These are phyloP conservation scores for Phaethon lepturus DNA, from an alignment of 2,113 vertebrate species.

Conservation along the genomic window DNA sequence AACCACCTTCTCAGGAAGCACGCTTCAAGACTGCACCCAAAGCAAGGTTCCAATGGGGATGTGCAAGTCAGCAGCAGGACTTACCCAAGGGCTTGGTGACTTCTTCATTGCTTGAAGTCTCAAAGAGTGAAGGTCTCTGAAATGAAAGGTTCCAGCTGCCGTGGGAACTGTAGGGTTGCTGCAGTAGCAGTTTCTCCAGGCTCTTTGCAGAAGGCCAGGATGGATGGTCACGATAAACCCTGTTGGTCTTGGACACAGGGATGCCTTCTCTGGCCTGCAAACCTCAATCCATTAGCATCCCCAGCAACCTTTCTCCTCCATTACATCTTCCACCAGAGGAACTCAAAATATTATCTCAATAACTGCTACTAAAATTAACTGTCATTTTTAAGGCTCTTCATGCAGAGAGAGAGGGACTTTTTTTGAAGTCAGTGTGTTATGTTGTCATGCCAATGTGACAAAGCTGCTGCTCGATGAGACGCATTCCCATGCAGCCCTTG, in stretches of 20 bases:
- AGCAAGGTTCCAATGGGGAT: background rate
- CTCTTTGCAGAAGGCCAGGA: background rate
- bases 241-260: background rate
- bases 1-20: background rate
- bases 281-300: background rate
- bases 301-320: background rate
- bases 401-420: background rate
- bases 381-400: background rate
- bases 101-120: background rate
- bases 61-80: background rate
- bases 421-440: background rate
- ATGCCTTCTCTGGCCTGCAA: background rate
- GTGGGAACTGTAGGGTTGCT: background rate
- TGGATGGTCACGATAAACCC: background rate
- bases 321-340: background rate
- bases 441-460: conserved; percentile 7
- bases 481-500: background rate
- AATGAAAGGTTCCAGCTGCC: background rate
- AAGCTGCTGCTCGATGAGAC: background rate
- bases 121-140: fast-evolving
- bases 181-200: background rate
- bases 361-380: background rate
- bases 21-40: background rate
- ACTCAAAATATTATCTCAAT: background rate
- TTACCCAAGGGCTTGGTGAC: background rate